A percentile compares a stretch with the other conserved stretches of the same genome.
phyloP scores from a whole-genome alignment of 2,888 invertebrate species.

The Platycheirus rosarum region DNA sequence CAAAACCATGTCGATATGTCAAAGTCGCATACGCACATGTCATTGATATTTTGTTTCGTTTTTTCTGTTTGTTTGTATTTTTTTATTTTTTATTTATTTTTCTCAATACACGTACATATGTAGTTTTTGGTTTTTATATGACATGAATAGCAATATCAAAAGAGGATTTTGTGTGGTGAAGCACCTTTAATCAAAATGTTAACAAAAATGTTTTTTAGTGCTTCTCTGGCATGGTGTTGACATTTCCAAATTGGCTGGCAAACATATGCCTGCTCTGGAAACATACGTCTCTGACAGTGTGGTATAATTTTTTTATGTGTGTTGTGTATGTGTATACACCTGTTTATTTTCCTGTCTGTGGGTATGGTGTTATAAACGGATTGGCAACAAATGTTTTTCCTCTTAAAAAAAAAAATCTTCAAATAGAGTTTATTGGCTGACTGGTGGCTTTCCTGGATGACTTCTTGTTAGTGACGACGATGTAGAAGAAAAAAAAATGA shows the following conservation, averaged over 20 bases:
- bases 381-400: constrained; percentile 64
- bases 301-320: neutral
- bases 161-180: constrained; percentile 59
- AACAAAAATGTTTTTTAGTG: constrained; percentile 72
- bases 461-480: constrained; percentile 27
- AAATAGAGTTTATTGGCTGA: constrained; percentile 61
- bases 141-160: constrained; percentile 69
- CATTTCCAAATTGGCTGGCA: constrained; percentile 77
- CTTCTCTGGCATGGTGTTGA: constrained; percentile 70
- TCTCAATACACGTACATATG: constrained; percentile 17
- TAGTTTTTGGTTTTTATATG: constrained; percentile 44
- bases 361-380: constrained; percentile 69
- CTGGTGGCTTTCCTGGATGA: constrained; percentile 29
- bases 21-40: constrained; percentile 37
- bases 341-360: constrained; percentile 59
- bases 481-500: constrained; percentile 6
- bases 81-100: constrained; percentile 10
- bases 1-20: constrained; percentile 51
- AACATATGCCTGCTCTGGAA: constrained; percentile 63
- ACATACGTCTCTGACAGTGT: neutral
- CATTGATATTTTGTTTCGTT: constrained; percentile 67
- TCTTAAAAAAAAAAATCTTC: constrained; percentile 46
- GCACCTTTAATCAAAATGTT: constrained; percentile 77
- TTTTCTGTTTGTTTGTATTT: constrained; percentile 22
- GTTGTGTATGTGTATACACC: neutral